Base-by-base conservation (phyloP, 2,113 vertebrate species). In the Dendropsophus ebraccatus region DNA sequence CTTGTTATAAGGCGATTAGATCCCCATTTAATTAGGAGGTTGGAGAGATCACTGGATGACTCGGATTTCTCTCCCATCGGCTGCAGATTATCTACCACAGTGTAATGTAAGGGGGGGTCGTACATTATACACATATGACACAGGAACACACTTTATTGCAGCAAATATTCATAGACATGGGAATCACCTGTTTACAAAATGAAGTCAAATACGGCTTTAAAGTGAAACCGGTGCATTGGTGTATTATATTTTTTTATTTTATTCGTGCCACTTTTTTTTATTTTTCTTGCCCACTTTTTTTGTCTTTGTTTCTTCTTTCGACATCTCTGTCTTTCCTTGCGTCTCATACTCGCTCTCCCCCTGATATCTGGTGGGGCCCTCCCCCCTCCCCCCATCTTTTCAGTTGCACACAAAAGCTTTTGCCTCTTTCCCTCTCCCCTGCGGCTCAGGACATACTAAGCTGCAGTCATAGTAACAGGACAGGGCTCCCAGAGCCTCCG, bases 331-430 rank as follows among this genome's bases (percentile, higher is more conserved):
- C 76, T 72, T 49, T 86, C 32, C 65, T 54, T 77, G 73, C 30
- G 60, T 65, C 35, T 86, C 60, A 60, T 78, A 54, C 84, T 86
- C 72, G 32, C 67, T 81, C 84, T 76, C 76, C 84, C 84, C 84
- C 76, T 86, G 84, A 86, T 86, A 86, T 86, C 84, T 86, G 84
- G 76, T 69, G 76, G 70, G 87, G 83, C 73, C 76, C 90, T 88
- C 87, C 81, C 85, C 90, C 89, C 87, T 87, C 86, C 85, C 88
- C 91, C 84, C 16, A 45, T 89, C 92, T 93, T 94, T 91, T 92
- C 92, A 94, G 72, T 85, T 49, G 84, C 79, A 52, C 54, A 65
- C 78, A 72, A 86, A 81, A 87, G 87, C 87, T 82, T 84, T 85
- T 58, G 77, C 81, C 23, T 19, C 17, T 62, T 83, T 86, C 77